Base-by-base conservation (phyloP, 2,113 vertebrate species). In the Malaclemys terrapin region DNA sequence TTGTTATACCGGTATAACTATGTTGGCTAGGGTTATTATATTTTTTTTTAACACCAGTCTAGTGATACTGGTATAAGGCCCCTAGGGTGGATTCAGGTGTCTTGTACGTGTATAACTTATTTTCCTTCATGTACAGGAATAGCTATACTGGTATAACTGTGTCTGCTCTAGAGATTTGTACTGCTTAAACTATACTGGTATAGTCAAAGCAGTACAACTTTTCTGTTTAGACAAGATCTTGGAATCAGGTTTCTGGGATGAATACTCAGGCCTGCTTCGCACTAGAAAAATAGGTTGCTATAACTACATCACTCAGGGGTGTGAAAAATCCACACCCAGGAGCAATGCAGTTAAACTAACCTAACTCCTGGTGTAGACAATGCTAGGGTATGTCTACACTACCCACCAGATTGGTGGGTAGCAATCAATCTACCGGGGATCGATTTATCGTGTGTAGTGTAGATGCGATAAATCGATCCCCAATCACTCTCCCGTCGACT, bases 31-130 rank as follows among this genome's bases (percentile, higher is more conserved):
- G 59, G 29, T 62, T 31, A 6, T 72, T n/a, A 42, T 38, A 31
- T 17, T 6, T 14, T 27, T 20, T 69, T 69, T 72, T 38, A 22
- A 50, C 81, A 76, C 9, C 1, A 10, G 49, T 50, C 19, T 47
- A n/a, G 59, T 59, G 85, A 38, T 72, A 7, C 6, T 53, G 35
- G 2, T 22, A 82, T 53, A 45, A 93, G 91, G 5, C 22, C 45
- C 45, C 3, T 25, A 45, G 52, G 24, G 11, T 0, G 1, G 5
- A 31, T 85, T 42, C 2, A 52, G 24, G 80, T 56, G 1, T 0
- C 0, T 56, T 52, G 38, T 78, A 47, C 6, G 35, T 54, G 52
- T 3, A 27, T 2, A 9, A 80, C 47, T 80, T 87, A 81, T 87
- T 24, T 2, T 11, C 50, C 76, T 57, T 4, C 80, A 6, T 42